Percentiles rank a stretch among this genome's conserved stretches.
Evolutionary conservation across 2,113 vertebrate genomes (phyloP).

Genomic region (Cardinalis cardinalis): DNA sequence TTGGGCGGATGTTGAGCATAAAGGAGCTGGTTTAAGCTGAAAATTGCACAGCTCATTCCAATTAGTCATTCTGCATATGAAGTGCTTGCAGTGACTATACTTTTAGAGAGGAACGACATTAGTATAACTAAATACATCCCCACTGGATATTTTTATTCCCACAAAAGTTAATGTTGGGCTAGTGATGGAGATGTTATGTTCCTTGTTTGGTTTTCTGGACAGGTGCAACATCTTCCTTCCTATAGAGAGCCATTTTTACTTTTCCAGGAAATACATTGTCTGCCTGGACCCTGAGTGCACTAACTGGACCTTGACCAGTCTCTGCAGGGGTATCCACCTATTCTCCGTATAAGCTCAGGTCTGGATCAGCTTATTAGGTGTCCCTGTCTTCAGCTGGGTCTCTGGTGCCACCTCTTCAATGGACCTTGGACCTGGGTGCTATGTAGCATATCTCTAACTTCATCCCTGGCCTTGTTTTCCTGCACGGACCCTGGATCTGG

Average conservation of each 20-base stretch:
- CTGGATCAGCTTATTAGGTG: neutral
- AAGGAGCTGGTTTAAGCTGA: slow-evolving; percentile 11
- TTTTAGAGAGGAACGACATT: neutral
- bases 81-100: neutral
- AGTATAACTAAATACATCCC: neutral
- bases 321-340: neutral
- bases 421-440: neutral
- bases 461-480: neutral
- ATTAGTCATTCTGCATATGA: slow-evolving; percentile 20
- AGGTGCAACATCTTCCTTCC: neutral
- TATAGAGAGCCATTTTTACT: neutral
- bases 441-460: neutral
- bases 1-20: neutral
- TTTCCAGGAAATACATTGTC: neutral
- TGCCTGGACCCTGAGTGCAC: neutral
- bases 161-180: neutral
- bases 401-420: neutral
- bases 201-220: neutral
- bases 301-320: neutral
- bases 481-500: neutral
- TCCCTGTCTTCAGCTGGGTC: neutral
- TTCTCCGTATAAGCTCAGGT: neutral
- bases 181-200: neutral
- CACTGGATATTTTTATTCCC: neutral
- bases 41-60: slow-evolving; percentile 22